Evolutionary conservation across 2,888 invertebrate species (phyloP), one percentile per base, ranked within the genome.

Genomic region (Drosophila lacicola): DNA sequence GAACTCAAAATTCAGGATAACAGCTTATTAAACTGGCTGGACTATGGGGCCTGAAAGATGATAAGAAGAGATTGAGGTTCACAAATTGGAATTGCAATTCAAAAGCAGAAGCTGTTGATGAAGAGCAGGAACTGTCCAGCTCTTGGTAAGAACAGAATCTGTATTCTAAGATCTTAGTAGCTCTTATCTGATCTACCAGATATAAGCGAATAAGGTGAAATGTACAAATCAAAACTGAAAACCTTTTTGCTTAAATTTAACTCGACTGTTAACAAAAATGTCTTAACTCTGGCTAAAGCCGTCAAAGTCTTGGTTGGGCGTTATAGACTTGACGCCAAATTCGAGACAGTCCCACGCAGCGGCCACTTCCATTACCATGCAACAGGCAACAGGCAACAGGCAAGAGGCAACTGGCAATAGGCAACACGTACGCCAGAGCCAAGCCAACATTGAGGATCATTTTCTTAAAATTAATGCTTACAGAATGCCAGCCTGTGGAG

Each of bases 391-490:
- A 25, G 41, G 46, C 45, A 33, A n/a, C 37, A 46, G 36, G 60
- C 61, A 57, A 60, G 45, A 25, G 41, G 46, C 45, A 34, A n/a
- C 51, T 17, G 41, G 46, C 45, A 33, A n/a, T 33, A 56, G 36
- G 60, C 61, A 57, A 60, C 50, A 57, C 25, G 69, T 50, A 55
- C 42, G 21, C 29, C 46, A 39, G 11, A 37, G 21, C 39, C 21
- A 57, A 51, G 17, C 8, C 46, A 47, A 17, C 68, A 46, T 54
- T 68, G 69, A 63, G 51, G 70, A 76, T 75, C 70, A 62, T 78
- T 78, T 73, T 65, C 42, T 42, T 25, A 45, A 73, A 61, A 74
- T 75, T 54, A 70, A 82, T 74, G 71, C 57, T 25, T 63, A 66
- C 68, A 60, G 67, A 60, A 53, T 29, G 57, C 61, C 42, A 45